phyloP scores from a whole-genome alignment of 2,113 vertebrate species.

The Ginglymostoma cirratum region DNA sequence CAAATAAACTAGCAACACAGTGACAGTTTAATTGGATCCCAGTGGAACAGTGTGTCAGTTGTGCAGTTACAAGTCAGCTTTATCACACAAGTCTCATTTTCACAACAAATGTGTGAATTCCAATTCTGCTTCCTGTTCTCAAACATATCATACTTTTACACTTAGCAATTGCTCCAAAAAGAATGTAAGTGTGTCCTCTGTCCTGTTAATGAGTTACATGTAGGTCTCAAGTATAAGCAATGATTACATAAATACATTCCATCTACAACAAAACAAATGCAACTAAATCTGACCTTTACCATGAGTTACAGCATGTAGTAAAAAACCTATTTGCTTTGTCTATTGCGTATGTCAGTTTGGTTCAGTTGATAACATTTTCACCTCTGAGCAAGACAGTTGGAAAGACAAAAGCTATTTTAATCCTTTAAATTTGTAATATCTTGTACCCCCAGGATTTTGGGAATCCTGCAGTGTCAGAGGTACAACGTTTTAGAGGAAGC shows the following conservation, averaged over 20 bases:
- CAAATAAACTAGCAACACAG: neutral
- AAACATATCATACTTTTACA: neutral
- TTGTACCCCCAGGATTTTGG: neutral
- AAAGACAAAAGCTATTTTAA: neutral
- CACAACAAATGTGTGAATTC: neutral
- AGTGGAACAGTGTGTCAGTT: neutral
- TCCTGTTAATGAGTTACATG: neutral
- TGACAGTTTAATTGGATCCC: conserved; percentile 24
- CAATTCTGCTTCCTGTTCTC: neutral
- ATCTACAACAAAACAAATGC: neutral
- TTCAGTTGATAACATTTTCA: neutral
- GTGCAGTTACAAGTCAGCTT: neutral
- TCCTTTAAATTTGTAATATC: neutral
- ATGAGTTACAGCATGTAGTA: neutral
- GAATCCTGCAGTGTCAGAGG: neutral
- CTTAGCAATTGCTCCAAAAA: neutral
- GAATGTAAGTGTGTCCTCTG: neutral
- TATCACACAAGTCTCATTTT: neutral
- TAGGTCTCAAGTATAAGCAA: neutral
- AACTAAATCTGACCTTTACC: neutral
- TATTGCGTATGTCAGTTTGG: neutral
- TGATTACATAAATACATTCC: neutral
- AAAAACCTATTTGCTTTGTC: neutral
- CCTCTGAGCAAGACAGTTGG: neutral
- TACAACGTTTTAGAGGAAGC: neutral